These are phyloP conservation scores for Axis porcinus DNA, from an alignment of 2,113 vertebrate genomes.

Conservation along the genomic window DNA sequence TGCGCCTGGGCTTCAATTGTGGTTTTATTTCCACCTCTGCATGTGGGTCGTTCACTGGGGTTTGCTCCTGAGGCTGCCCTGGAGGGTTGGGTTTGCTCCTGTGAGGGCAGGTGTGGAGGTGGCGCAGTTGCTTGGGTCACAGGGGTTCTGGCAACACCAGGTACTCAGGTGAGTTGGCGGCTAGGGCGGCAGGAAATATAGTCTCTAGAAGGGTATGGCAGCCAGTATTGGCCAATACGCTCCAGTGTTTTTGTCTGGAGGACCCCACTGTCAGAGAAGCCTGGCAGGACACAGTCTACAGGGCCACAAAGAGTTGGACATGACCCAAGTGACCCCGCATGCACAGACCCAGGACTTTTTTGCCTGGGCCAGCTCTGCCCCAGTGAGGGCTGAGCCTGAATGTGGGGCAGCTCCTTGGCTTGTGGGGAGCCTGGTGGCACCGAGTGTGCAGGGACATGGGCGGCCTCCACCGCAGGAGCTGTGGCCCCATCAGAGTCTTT, in stretches of 20 bases:
- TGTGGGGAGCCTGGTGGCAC: background rate
- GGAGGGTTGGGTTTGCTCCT: background rate
- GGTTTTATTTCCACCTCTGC: background rate
- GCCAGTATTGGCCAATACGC: background rate
- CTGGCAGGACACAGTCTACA: background rate
- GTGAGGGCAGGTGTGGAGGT: background rate
- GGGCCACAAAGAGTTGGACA: background rate
- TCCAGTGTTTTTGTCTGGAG: background rate
- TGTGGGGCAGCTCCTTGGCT: fast-evolving
- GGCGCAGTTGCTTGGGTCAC: background rate
- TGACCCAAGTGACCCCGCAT: fast-evolving
- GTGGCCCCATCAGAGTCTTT: background rate
- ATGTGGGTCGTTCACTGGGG: background rate
- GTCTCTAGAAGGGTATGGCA: background rate
- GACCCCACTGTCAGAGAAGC: background rate
- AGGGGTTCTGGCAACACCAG: background rate
- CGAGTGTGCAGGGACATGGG: fast-evolving
- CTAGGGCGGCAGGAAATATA: background rate
- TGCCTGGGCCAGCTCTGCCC: background rate
- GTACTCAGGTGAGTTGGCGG: background rate
- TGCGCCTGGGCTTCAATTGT: background rate
- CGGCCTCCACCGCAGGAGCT: background rate
- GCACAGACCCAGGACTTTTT: background rate
- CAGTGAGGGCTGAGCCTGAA: background rate
- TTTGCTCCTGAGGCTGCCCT: background rate